These are phyloP conservation scores for Brachionus rubens DNA, from an alignment of 1,140 invertebrate species.

Conservation along the genomic window DNA sequence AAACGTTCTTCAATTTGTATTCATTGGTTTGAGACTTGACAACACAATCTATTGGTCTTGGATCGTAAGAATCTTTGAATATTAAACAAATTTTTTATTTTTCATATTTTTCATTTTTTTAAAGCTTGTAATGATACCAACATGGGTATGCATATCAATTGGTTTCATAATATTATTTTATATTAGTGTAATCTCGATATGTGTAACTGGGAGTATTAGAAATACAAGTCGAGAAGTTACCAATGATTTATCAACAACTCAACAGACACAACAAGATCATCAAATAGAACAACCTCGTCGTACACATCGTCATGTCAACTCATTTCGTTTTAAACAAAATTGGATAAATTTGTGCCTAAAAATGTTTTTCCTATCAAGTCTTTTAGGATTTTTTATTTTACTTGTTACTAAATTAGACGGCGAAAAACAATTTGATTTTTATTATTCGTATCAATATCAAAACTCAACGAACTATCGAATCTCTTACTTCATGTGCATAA, in stretches of 20 bases:
- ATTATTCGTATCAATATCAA: no score
- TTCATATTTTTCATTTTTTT: no score
- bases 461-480: no score
- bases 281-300: no score
- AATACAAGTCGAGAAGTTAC: neutral
- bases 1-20: slow-evolving; percentile 93
- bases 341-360: neutral
- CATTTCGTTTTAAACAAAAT: neutral
- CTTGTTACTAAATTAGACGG: neutral
- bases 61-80: slow-evolving; percentile 73
- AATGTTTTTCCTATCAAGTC: neutral
- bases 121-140: neutral
- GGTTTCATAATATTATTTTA: neutral
- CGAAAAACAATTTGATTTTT: no score
- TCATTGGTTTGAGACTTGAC: slow-evolving; percentile 85
- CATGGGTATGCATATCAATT: neutral
- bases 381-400: neutral
- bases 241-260: no score
- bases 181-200: neutral
- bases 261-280: no score
- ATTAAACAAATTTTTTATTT: slow-evolving; percentile 11
- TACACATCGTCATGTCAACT: no score
- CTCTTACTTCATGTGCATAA: neutral
- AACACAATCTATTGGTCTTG: slow-evolving; percentile 91
- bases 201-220: neutral